Percentiles rank a stretch among this genome's conserved stretches.
Evolutionary conservation across 2,113 vertebrate species (phyloP).

Genomic region (Tapirus terrestris): DNA sequence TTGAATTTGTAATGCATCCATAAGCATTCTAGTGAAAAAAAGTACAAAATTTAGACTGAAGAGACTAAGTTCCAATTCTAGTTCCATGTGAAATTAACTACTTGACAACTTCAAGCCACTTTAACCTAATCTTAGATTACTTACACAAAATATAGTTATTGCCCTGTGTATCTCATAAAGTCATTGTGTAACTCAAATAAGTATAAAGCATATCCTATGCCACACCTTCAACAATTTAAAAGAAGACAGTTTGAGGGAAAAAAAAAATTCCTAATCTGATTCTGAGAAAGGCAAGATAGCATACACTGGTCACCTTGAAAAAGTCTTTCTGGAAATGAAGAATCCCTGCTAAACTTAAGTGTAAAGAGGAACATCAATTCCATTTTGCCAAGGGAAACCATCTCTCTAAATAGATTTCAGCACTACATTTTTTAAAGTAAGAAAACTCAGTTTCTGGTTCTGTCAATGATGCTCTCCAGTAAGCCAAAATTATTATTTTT

Average conservation of each 20-base stretch:
- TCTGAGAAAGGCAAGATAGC: background rate
- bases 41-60: background rate
- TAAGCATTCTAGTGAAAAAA: background rate
- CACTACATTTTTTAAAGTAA: background rate
- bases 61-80: background rate
- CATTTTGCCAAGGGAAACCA: background rate
- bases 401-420: background rate
- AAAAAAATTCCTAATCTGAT: background rate
- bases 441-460: background rate
- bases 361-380: background rate
- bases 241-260: background rate
- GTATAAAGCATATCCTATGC: background rate
- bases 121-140: background rate
- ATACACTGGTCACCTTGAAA: background rate
- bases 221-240: constrained; percentile 23
- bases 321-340: constrained; percentile 3
- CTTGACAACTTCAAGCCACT: background rate
- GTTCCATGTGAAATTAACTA: constrained; percentile 11
- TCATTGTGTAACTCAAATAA: background rate
- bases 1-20: constrained; percentile 30
- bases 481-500: constrained; percentile 25
- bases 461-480: background rate
- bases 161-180: background rate
- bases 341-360: background rate
- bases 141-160: background rate